Conservation (phyloP, 2,888 invertebrate genomes). For the Barypeithes pellucidus region DNA sequence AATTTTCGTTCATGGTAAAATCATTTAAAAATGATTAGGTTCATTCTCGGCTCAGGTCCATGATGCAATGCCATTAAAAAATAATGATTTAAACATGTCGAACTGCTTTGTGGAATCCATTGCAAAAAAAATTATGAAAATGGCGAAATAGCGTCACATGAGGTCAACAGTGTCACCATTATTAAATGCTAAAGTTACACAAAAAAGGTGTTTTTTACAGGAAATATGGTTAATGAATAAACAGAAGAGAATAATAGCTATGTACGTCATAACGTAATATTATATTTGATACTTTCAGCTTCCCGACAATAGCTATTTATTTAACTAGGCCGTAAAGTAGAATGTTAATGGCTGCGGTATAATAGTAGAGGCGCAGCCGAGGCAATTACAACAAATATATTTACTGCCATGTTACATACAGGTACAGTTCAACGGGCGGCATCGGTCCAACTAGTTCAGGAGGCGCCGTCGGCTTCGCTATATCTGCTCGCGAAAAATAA, state of each 20-base stretch:
- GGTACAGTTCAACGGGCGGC: too few relatives aligned
- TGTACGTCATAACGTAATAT: too few relatives aligned
- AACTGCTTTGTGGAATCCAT: background rate
- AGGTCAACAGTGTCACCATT: background rate
- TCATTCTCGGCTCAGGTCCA: background rate
- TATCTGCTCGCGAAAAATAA: too few relatives aligned
- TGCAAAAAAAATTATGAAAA: conserved; percentile 1
- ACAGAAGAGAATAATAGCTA: background rate
- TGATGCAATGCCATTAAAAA: background rate
- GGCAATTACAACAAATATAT: too few relatives aligned
- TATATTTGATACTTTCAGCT: too few relatives aligned
- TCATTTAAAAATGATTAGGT: background rate
- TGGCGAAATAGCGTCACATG: conserved; percentile 3
- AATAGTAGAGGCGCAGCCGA: too few relatives aligned
- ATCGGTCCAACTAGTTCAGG: too few relatives aligned
- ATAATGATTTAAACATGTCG: background rate
- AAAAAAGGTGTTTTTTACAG: conserved; percentile 4
- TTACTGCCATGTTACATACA: too few relatives aligned
- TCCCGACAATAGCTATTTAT: too few relatives aligned
- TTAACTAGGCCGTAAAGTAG: too few relatives aligned
- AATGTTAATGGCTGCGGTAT: too few relatives aligned
- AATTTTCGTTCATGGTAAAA: background rate
- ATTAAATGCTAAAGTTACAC: background rate
- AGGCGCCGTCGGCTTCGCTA: too few relatives aligned
- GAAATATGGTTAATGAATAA: conserved; percentile 1